Conservation (phyloP, 2,797 vertebrate species). For the Clamator glandarius region DNA sequence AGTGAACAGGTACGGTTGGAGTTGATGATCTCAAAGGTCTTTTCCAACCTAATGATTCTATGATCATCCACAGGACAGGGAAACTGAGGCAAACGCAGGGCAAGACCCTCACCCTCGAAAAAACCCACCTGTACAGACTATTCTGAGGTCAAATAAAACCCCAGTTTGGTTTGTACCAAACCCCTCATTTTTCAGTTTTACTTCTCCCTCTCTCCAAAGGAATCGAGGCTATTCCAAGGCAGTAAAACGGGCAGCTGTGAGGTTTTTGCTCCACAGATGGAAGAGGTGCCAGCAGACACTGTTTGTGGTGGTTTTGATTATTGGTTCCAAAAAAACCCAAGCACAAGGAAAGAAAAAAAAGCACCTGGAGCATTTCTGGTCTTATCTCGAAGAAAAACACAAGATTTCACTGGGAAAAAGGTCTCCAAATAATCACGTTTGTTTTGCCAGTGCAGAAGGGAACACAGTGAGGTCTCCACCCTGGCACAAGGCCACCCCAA, state of each 20-base stretch:
- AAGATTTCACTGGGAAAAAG: rapidly evolving
- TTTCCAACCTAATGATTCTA: too few relatives aligned
- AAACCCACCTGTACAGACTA: rapidly evolving
- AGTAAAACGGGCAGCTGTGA: rapidly evolving
- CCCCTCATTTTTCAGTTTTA: background rate
- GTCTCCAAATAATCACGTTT: background rate
- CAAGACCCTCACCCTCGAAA: background rate
- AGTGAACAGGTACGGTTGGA: too few relatives aligned
- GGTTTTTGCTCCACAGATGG: rapidly evolving
- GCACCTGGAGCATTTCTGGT: background rate
- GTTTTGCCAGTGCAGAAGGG: background rate
- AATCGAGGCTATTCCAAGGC: rapidly evolving
- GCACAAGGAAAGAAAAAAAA: rapidly evolving
- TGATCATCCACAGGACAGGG: background rate
- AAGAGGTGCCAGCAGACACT: background rate
- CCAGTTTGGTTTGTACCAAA: rapidly evolving
- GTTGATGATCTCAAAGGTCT: too few relatives aligned
- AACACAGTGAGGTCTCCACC: rapidly evolving
- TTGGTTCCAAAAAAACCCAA: rapidly evolving
- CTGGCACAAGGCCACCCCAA: rapidly evolving
- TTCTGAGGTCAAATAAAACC: background rate
- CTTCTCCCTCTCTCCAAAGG: too few relatives aligned
- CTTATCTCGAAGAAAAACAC: background rate
- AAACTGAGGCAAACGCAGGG: rapidly evolving
- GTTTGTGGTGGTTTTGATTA: rapidly evolving